A percentile compares a stretch with the other conserved stretches of the same genome.
Conservation (phyloP, 35 echinoderm and acorn worm genomes). For the Diadema setosum region DNA sequence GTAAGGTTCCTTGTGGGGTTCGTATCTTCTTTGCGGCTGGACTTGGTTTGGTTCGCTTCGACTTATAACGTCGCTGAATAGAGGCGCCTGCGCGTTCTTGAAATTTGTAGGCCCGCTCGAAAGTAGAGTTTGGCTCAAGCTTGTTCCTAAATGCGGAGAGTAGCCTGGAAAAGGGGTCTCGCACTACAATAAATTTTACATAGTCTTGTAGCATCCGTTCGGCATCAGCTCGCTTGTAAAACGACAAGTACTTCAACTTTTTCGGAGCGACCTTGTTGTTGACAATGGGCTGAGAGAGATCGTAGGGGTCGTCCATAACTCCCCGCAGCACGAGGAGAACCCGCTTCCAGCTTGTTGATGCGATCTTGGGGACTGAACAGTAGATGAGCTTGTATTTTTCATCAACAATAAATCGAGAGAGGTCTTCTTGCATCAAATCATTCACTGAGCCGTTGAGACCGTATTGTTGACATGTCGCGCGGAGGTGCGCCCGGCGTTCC, state of each 20-base stretch:
- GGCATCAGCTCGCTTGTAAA: not conserved
- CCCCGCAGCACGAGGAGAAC: constrained; percentile 69
- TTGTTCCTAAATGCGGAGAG: constrained; percentile 95
- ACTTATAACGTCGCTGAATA: no score
- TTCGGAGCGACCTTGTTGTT: constrained; percentile 29
- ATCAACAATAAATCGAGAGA: constrained; percentile 34
- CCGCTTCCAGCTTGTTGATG: constrained; percentile 92
- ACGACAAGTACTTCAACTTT: constrained; percentile 41
- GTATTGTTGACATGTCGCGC: not conserved
- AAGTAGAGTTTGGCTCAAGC: constrained; percentile 67
- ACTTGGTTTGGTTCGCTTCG: no score
- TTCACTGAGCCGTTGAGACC: not conserved
- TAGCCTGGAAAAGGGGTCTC: constrained; percentile 81
- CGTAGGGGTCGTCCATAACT: constrained; percentile 6
- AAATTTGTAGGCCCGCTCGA: no score
- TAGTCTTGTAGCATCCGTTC: constrained; percentile 55
- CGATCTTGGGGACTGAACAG: constrained; percentile 85
- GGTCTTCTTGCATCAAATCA: not conserved
- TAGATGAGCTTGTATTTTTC: constrained; percentile 85
- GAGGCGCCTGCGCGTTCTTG: no score
- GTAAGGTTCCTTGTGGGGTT: not conserved
- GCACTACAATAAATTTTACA: constrained; percentile 86
- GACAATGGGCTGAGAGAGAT: constrained; percentile 61
- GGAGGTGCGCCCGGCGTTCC: not conserved
- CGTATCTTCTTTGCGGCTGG: not conserved